A percentile compares a stretch with the other conserved stretches of the same genome.
Conservation (phyloP, 2,113 vertebrate species). For the Gavialis gangeticus region DNA sequence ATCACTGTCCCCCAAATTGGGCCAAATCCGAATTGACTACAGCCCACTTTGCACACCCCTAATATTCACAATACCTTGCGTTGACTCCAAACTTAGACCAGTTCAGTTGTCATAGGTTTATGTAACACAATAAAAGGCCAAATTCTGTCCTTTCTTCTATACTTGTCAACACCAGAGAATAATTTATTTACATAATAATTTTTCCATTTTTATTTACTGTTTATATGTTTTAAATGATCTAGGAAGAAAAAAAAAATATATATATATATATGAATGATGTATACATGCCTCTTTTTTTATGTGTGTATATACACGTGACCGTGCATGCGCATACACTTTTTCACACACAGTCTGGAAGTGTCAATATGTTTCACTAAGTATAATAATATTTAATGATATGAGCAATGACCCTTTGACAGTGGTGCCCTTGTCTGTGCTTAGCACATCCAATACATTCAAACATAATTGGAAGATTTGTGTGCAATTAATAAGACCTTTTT, state of each 20-base stretch:
- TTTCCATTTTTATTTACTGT: neutral
- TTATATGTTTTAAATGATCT: neutral
- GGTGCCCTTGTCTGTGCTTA: neutral
- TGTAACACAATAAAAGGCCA: neutral
- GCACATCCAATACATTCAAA: constrained; percentile 1
- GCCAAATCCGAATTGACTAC: too few species aligned
- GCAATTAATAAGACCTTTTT: constrained; percentile 3
- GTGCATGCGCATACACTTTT: neutral
- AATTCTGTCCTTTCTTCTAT: constrained; percentile 7
- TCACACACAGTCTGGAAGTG: neutral
- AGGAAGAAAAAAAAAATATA: neutral
- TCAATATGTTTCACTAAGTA: neutral
- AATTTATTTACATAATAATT: neutral
- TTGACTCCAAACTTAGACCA: neutral
- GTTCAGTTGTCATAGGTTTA: neutral
- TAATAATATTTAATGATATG: neutral
- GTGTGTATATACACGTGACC: neutral
- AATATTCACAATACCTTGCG: neutral
- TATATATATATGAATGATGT: neutral
- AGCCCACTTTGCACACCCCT: too few species aligned
- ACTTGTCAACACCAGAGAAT: neutral
- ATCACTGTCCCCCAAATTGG: too few species aligned
- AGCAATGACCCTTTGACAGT: neutral
- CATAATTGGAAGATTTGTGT: constrained; percentile 35
- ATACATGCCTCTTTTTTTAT: too few species aligned